These are phyloP conservation scores for Ephydatia muelleri DNA, from an alignment of 37 sponge, comb jelly and placozoan genomes.

Conservation along the genomic window DNA sequence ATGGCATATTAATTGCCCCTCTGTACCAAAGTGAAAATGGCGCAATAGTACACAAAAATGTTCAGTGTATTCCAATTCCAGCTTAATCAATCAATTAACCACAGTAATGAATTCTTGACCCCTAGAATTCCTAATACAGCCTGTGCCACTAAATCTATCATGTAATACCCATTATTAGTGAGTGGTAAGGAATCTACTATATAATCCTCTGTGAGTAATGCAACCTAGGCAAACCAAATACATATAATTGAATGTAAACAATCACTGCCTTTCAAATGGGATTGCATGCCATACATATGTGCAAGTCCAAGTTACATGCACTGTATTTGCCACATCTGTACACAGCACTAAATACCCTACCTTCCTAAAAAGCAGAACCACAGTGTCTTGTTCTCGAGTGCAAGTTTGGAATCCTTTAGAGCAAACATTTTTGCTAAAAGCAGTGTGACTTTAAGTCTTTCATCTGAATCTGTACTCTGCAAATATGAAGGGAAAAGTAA, in stretches of 20 bases:
- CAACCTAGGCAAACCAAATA: neutral
- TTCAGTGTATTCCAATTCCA: neutral
- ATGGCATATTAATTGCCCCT: too few species aligned
- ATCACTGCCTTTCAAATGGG: too few species aligned
- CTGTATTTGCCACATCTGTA: neutral
- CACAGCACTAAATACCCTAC: conserved; percentile 11
- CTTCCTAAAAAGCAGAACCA: conserved; percentile 82
- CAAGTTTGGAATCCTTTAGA: conserved; percentile 59
- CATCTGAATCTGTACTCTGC: conserved; percentile 71
- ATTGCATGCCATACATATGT: too few species aligned
- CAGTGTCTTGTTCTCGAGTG: conserved; percentile 66
- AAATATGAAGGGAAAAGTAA: too few species aligned
- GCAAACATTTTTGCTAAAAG: conserved; percentile 87
- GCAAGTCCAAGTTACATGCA: too few species aligned
- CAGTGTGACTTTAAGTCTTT: conserved; percentile 69
- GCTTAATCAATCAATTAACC: neutral
- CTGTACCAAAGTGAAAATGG: too few species aligned
- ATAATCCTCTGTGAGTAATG: neutral
- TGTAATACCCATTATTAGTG: too few species aligned
- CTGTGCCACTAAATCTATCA: neutral
- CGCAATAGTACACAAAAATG: neutral
- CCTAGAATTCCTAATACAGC: neutral
- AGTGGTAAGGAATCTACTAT: neutral
- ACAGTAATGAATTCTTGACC: neutral
- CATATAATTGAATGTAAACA: too few species aligned